phyloP scores from a whole-genome alignment of 2,888 invertebrate genomes.

The Erebia epiphron region DNA sequence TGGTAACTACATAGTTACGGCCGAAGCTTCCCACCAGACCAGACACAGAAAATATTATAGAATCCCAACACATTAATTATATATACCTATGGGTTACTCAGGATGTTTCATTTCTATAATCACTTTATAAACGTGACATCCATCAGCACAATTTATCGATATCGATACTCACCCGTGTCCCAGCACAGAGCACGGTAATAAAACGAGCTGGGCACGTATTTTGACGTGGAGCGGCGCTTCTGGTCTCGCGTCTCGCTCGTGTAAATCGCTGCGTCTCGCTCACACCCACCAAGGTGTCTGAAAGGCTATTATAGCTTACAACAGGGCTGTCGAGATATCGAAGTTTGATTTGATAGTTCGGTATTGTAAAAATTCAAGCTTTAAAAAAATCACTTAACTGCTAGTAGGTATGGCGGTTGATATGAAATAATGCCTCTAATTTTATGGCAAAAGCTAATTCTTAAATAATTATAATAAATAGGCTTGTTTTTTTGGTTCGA shows the following conservation, averaged over 20 bases:
- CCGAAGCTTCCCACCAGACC: too few species aligned
- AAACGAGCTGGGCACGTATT: constrained; percentile 83
- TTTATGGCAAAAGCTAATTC: background rate
- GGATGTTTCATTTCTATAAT: too few species aligned
- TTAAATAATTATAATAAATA: too few species aligned
- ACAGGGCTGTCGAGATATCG: constrained; percentile 33
- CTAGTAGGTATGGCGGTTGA: too few species aligned
- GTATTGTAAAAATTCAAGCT: constrained; percentile 9
- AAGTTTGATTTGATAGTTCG: constrained; percentile 3
- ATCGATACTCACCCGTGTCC: constrained; percentile 48
- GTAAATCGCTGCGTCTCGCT: constrained; percentile 56
- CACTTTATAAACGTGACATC: background rate
- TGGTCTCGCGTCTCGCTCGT: constrained; percentile 66
- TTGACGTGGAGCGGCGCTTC: constrained; percentile 83
- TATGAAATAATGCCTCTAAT: background rate
- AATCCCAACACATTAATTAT: too few species aligned
- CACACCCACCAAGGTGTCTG: constrained; percentile 70
- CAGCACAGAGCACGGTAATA: constrained; percentile 71
- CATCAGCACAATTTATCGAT: constrained; percentile 48
- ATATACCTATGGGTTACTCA: background rate
- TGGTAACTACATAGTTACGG: too few species aligned
- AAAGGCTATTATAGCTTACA: constrained; percentile 73
- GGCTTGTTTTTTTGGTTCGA: too few species aligned
- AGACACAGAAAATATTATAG: too few species aligned
- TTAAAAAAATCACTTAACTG: background rate